Base-by-base conservation (phyloP, 2,797 vertebrate genomes). In the Alfaro cultratus region DNA sequence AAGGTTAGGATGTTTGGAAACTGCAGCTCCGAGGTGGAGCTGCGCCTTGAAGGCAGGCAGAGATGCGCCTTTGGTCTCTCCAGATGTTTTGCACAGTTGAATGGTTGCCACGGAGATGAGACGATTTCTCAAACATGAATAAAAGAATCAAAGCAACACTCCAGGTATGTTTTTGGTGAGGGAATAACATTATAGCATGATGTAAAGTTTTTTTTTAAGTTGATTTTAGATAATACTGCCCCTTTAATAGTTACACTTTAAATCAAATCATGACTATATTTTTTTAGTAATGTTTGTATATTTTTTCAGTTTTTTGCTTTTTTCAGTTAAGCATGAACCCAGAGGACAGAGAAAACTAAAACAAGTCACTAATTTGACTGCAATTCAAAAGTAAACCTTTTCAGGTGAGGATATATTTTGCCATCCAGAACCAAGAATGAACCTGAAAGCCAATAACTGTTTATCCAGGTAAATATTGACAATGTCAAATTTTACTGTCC, bases 401-500 rank as follows among this genome's bases (percentile, higher is more conserved):
- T 43, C 6, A 74, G 29, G 41, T 23, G 82, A 74, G 62, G 6
- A 5, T 29, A 36, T 34, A 18, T 36, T 10, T 53, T 26, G 31
- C 7, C 31, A 16, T 34, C 15, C 46, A 2, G n/a, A 67, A 73
- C 49, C 43, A 4, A 82, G 39, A 36, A n/a, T 9, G 49, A 57
- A 36, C 29, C 43, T 67, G 31, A 41, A 21, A 86, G 86, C 43
- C 23, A 73, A 76, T 60, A 55, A 49, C 71, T 74, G 45, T 23
- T 29, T 49, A 73, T 86, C 85, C 71, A 81, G 85, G 67, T 51
- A 64, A 80, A 72, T 41, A 49, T 45, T 60, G 31, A 68, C 73
- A 73, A 83, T 73, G 51, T 53, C 39, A 31, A 41, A 64, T 80
- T 74, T 81, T 45, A 71, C 81, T 81, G 34, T 57, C 80, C 81